Evolutionary conservation across 2,888 invertebrate genomes (phyloP).

Genomic region (Boloria euphrosyne): DNA sequence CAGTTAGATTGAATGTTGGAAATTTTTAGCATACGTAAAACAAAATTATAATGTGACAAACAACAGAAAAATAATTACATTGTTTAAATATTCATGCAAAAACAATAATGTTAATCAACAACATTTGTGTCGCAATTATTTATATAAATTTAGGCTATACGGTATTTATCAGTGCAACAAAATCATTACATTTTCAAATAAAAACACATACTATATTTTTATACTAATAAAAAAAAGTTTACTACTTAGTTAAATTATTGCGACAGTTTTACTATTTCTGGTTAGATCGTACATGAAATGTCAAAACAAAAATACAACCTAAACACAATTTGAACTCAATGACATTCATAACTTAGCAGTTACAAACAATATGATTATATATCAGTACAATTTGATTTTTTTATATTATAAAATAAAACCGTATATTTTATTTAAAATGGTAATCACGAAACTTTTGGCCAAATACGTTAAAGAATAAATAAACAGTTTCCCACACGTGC

Average conservation of each 20-base stretch:
- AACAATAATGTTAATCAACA: conserved; percentile 50
- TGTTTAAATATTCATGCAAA: conserved; percentile 52
- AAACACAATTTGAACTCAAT: conserved; percentile 26
- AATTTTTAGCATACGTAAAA: conserved; percentile 2
- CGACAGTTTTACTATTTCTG: conserved; percentile 32
- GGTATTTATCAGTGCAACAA: conserved; percentile 5
- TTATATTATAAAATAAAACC: background rate
- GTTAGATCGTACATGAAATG: conserved; percentile 34
- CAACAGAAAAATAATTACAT: conserved; percentile 17
- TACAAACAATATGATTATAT: conserved; percentile 21
- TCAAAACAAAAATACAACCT: conserved; percentile 35
- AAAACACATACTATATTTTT: background rate
- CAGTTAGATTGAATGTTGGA: background rate
- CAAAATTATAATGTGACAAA: conserved; percentile 1
- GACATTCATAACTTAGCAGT: conserved; percentile 25
- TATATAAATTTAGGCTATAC: conserved; percentile 19
- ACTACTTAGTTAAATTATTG: conserved; percentile 36
- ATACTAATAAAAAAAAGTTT: background rate
- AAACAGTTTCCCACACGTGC: conserved; percentile 23
- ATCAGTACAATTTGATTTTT: conserved; percentile 7
- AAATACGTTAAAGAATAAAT: conserved; percentile 19
- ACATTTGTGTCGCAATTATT: conserved; percentile 45
- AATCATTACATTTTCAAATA: background rate
- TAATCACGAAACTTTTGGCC: conserved; percentile 8
- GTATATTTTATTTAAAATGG: conserved; percentile 10